Base-by-base conservation (phyloP, 2,113 vertebrate genomes). In the Mobula birostris region DNA sequence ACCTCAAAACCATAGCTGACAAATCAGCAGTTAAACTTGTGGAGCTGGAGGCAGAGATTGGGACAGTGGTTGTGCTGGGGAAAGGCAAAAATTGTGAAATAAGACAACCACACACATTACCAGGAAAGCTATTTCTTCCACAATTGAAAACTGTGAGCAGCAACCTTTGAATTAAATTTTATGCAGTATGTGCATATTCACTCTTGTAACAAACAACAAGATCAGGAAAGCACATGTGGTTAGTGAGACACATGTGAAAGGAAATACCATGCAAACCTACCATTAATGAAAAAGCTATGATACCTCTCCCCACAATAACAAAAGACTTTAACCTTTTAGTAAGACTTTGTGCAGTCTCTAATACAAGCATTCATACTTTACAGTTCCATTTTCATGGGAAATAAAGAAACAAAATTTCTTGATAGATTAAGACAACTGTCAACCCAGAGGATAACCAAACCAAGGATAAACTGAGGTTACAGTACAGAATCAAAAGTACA, bases 1-100 rank as follows among this genome's bases (percentile, higher is more conserved):
- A 70, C 11, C 68, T 70, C 68, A 74, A 19, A 24, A 21, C 27
- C 21, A 79, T 19, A 82, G 61, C 58, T 8, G 83, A 76, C 94
- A 63, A n/a, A 95, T 95, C 94, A 94, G 95, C 93, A 95, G 95
- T 79, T 96, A 96, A 96, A 96, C 96, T 96, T 94, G 95, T 61
- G 63, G 48, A 94, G 95, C 95, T 32, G 96, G 94, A 95, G 94
- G 95, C 95, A n/a, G 48, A 95, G 66, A 61, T 32, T 29, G 5
- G 9, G n/a, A 32, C 9, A 32, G 3, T 78, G 24, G 56, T n/a
- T 40, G 78, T 3, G 80, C 0, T 27, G 56, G 40, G 2, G 40
- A 3, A 48, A 19, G 82, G 58, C 58, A 15, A 14, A 17, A 1
- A 6, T 14, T 79, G 94, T 80, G 76, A 87, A 87, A 11, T 63